Percentiles rank a stretch among this genome's conserved stretches.
phyloP scores from a whole-genome alignment of 2,113 vertebrate genomes.

The Scartelaos histophorus region DNA sequence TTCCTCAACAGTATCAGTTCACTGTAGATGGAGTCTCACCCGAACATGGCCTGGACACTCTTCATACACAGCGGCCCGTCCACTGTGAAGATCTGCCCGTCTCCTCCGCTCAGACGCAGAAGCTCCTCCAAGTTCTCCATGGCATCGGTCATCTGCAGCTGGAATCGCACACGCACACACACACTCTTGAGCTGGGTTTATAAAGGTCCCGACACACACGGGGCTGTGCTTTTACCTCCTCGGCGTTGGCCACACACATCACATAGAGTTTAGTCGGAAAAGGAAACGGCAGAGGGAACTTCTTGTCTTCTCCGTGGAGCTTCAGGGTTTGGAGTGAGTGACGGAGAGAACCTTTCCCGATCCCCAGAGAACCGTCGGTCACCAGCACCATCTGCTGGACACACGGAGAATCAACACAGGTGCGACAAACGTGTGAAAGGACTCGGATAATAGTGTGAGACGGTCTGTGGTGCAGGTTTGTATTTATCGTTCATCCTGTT shows the following conservation, averaged over 20 bases:
- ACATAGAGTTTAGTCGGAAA: slow-evolving; percentile 93
- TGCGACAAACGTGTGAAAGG: too few relatives aligned
- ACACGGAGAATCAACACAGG: slow-evolving; percentile 17
- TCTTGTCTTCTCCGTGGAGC: slow-evolving; percentile 87
- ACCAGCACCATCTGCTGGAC: slow-evolving; percentile 88
- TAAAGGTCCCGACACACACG: too few relatives aligned
- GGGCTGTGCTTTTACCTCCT: slow-evolving; percentile 87
- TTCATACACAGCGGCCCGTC: slow-evolving; percentile 96
- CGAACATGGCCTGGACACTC: slow-evolving; percentile 97
- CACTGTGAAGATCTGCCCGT: slow-evolving; percentile 94
- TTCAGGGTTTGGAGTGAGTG: slow-evolving; percentile 88
- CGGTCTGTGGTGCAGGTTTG: too few relatives aligned
- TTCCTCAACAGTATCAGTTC: too few relatives aligned
- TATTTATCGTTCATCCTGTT: too few relatives aligned
- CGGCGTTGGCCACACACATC: slow-evolving; percentile 95
- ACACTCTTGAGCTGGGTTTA: too few relatives aligned
- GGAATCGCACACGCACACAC: neutral
- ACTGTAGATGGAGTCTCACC: slow-evolving; percentile 73
- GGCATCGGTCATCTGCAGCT: slow-evolving; percentile 92
- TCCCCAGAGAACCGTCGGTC: slow-evolving; percentile 94
- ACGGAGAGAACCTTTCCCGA: slow-evolving; percentile 91
- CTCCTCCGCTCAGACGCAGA: slow-evolving; percentile 89
- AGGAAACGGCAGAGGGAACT: slow-evolving; percentile 93
- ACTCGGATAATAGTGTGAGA: too few relatives aligned
- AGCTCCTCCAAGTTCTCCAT: slow-evolving; percentile 93